Base-by-base conservation (phyloP, 1,140 invertebrate genomes). In the Akabosia matsudoensis region DNA sequence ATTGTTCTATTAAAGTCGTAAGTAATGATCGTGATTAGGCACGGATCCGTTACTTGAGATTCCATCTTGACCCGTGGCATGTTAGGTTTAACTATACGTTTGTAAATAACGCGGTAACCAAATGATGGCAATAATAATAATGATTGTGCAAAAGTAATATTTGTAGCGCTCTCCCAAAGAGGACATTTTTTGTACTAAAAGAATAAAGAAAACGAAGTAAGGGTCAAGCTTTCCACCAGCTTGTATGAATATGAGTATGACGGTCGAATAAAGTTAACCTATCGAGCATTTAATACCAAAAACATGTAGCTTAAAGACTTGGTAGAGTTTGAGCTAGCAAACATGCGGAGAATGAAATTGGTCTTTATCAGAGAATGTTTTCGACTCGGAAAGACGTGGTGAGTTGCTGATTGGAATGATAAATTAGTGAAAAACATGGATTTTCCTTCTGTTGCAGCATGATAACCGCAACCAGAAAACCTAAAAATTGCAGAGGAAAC, bases 391-490 rank as follows among this genome's bases (percentile, higher is more conserved):
- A 30, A 61, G 14, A 7, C 61, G 26, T 67, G 61, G 61, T 67
- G 61, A 30, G 61, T 28, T 67, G 61, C 26, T 67, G 61, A 67
- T 67, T 67, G 24, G 61, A 67, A 22, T 67, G 61, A 67, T 67
- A 67, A 67, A 67, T 30, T 24, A 67, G 61, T 7, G 22, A 30
- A 67, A 67, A 67, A 67, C 61, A 67, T 67, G 61, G 13, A 30
- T 67, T 67, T 67, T 31, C 22, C 61, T 67, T 30, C 24, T 67
- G 61, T 67, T 67, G 26, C n/a, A 10, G 28, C 1, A 24, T 67
- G 61, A 67, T 67, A 67, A 67, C 7, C 10, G 3, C 54, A 67
- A 67, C 10, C 28, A 67, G n/a, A 67, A 30, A 67, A 67, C 28
- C n/a, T 4, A 30, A 67, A n/a, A n/a, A n/a, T n/a, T n/a, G n/a